Evolutionary conservation across 1,140 invertebrate genomes (phyloP).

Genomic region (Phthorimaea operculella): DNA sequence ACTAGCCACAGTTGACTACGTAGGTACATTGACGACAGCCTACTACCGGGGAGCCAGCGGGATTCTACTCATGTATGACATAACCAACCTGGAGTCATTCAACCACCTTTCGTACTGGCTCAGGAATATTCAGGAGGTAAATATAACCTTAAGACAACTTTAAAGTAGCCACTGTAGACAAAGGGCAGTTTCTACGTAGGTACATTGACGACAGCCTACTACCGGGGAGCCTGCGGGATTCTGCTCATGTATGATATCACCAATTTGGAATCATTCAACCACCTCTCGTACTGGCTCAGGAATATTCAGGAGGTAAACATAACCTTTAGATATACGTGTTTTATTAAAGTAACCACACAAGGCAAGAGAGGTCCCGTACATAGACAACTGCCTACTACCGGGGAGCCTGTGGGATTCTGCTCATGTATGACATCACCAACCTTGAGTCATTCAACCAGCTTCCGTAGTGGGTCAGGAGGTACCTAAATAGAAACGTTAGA

Average conservation of each 20-base stretch:
- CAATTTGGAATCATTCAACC: constrained; percentile 87
- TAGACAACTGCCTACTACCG: no score
- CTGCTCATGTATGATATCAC: constrained; percentile 90
- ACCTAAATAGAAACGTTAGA: no score
- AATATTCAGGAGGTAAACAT: constrained; percentile 83
- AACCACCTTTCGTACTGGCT: constrained; percentile 90
- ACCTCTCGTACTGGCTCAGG: constrained; percentile 86
- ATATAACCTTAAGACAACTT: no score
- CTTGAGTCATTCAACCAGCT: constrained; percentile 88
- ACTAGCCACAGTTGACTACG: constrained; percentile 73
- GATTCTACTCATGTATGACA: constrained; percentile 88
- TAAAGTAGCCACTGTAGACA: no score
- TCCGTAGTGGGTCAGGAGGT: constrained; percentile 89
- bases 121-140: constrained; percentile 86
- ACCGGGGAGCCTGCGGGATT: no score
- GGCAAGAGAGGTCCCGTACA: no score
- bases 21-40: constrained; percentile 87
- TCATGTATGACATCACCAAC: constrained; percentile 88
- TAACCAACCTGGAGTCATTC: constrained; percentile 87
- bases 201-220: no score
- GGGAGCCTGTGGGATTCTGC: no score
- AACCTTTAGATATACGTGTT: no score
- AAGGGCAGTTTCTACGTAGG: no score
- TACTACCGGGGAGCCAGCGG: constrained; percentile 90
- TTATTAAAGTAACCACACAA: no score